These are phyloP conservation scores for Carduelis carduelis DNA, from an alignment of 2,797 vertebrate genomes.

Conservation along the genomic window DNA sequence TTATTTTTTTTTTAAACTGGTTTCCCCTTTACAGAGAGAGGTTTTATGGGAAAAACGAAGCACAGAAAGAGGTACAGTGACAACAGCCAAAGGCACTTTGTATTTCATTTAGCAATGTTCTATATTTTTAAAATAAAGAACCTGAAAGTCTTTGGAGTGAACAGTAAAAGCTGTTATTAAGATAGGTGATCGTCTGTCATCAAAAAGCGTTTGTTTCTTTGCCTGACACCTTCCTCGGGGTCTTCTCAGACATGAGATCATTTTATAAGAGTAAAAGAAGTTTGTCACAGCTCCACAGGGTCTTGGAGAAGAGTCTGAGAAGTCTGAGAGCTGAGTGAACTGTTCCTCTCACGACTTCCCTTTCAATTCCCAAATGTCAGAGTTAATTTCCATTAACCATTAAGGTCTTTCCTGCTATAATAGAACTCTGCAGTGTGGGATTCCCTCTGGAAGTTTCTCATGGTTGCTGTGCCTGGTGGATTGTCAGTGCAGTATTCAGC, in stretches of 20 bases:
- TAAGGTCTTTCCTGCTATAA: background rate
- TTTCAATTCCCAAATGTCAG: background rate
- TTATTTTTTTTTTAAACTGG: background rate
- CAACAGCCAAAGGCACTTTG: background rate
- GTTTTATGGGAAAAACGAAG: background rate
- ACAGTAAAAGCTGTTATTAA: background rate
- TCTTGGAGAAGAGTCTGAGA: background rate
- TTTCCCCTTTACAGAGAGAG: background rate
- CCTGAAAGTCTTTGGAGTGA: background rate
- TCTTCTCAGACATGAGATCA: background rate
- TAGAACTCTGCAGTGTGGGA: background rate
- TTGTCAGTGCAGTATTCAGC: background rate
- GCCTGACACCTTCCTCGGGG: background rate
- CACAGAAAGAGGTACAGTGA: background rate
- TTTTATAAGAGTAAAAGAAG: background rate
- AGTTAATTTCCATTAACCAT: background rate
- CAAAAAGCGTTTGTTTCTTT: background rate
- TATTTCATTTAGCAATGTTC: background rate
- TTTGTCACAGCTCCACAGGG: background rate
- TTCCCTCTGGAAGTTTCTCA: background rate
- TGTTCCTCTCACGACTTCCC: background rate
- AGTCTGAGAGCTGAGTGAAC: background rate
- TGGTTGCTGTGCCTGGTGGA: background rate
- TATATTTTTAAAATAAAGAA: background rate
- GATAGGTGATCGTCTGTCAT: background rate